phyloP scores from a whole-genome alignment of 2,113 vertebrate genomes.

The Alethe castanea region DNA sequence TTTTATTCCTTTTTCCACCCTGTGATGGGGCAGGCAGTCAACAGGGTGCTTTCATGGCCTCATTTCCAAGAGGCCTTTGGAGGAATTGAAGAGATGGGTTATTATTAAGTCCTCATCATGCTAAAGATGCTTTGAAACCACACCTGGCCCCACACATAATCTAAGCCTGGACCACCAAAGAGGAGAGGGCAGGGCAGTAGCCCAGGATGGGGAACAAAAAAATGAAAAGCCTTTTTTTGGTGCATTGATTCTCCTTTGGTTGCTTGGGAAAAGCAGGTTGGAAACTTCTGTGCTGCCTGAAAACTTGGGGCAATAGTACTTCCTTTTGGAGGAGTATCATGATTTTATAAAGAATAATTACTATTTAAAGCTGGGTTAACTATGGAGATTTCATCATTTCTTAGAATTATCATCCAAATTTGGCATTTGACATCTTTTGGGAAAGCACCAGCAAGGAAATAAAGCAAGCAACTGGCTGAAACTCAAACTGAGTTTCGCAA shows the following conservation, averaged over 20 bases:
- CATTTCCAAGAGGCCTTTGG: not conserved
- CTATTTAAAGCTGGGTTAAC: not conserved
- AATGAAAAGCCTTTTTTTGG: not conserved
- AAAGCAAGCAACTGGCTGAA: not conserved
- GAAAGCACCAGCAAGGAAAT: not conserved
- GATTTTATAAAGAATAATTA: not conserved
- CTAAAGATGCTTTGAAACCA: constrained; percentile 5
- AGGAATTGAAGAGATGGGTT: not conserved
- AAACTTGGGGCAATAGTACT: not conserved
- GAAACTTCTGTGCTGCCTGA: not conserved
- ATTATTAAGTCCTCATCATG: not conserved
- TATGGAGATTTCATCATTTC: not conserved
- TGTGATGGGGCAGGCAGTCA: not conserved
- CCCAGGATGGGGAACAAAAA: not conserved
- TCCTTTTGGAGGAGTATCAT: not conserved
- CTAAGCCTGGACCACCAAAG: constrained; percentile 4
- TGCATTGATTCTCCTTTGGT: not conserved
- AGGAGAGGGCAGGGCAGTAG: not conserved
- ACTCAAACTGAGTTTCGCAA: not conserved
- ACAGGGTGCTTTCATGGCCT: constrained; percentile 35
- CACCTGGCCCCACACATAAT: not conserved
- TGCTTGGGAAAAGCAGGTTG: not conserved
- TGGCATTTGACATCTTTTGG: not conserved
- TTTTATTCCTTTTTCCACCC: constrained; percentile 17
- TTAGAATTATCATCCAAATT: not conserved